A percentile compares a stretch with the other conserved stretches of the same genome.
Evolutionary conservation across 1,140 invertebrate genomes (phyloP).

Genomic region (Homalodisca vitripennis): DNA sequence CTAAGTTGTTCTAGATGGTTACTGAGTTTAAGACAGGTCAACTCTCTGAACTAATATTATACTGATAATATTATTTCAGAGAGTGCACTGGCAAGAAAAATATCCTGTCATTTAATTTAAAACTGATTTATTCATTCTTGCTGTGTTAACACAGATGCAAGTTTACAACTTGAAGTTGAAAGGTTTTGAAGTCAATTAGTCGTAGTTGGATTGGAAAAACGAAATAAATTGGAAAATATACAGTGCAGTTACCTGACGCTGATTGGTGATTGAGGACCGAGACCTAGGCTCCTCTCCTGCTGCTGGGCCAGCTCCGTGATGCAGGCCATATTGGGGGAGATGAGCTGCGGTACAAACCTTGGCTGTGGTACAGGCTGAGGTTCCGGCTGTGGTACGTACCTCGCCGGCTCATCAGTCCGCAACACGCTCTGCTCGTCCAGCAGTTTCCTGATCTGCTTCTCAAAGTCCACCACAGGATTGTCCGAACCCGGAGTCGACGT

Average conservation of each 20-base stretch:
- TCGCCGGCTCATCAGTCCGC: slow-evolving; percentile 51
- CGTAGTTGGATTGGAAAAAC: too few relatives aligned
- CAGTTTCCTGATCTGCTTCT: slow-evolving; percentile 62
- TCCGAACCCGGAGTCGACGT: slow-evolving; percentile 9
- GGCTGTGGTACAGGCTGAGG: slow-evolving; percentile 34
- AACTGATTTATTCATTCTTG: too few relatives aligned
- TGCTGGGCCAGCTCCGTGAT: slow-evolving; percentile 34
- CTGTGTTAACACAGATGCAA: too few relatives aligned
- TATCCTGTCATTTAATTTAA: too few relatives aligned
- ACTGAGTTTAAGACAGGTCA: too few relatives aligned
- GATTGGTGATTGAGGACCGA: slow-evolving; percentile 11
- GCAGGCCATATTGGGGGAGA: slow-evolving; percentile 32
- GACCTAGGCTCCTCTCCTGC: slow-evolving; percentile 36
- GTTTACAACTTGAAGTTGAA: too few relatives aligned
- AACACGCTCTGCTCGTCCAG: slow-evolving; percentile 67
- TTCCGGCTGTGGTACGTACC: slow-evolving; percentile 30
- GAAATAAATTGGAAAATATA: too few relatives aligned
- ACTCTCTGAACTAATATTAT: too few relatives aligned
- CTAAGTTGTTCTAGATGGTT: too few relatives aligned
- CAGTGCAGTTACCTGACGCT: slow-evolving; percentile 5
- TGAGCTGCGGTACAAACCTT: neutral
- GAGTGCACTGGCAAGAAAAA: too few relatives aligned
- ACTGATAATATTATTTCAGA: too few relatives aligned
- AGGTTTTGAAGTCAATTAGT: too few relatives aligned
- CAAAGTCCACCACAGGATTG: slow-evolving; percentile 36